Evolutionary conservation across 2,797 vertebrate species (phyloP).

Genomic region (Poeciliopsis presidionis): DNA sequence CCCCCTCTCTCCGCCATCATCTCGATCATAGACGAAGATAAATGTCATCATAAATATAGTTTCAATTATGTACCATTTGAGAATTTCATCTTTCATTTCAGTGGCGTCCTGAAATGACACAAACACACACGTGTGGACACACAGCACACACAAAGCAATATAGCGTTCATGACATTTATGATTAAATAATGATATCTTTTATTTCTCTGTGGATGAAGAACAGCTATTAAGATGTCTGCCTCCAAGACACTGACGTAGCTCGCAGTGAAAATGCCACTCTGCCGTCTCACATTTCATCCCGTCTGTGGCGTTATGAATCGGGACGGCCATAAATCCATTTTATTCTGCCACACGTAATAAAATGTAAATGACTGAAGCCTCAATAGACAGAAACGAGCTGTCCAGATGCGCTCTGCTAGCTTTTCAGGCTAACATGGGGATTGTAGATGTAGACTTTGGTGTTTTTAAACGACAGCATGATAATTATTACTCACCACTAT

Average conservation of each 20-base stretch:
- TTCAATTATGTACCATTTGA: not conserved
- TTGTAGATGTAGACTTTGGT: slow-evolving; percentile 20
- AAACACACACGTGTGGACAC: not conserved
- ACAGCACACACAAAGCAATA: not conserved
- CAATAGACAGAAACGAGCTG: slow-evolving; percentile 31
- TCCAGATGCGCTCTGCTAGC: slow-evolving; percentile 54
- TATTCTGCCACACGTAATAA: slow-evolving; percentile 17
- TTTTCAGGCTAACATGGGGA: slow-evolving; percentile 60
- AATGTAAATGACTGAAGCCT: slow-evolving; percentile 31
- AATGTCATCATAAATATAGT: not conserved
- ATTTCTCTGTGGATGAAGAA: slow-evolving; percentile 14
- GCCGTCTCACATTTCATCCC: slow-evolving; percentile 26
- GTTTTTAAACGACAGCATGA: slow-evolving; percentile 66
- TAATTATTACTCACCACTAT: slow-evolving; percentile 60
- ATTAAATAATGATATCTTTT: slow-evolving; percentile 19
- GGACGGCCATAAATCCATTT: slow-evolving; percentile 8
- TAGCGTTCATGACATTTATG: slow-evolving; percentile 9
- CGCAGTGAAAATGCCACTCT: slow-evolving; percentile 28
- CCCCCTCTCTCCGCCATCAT: not conserved
- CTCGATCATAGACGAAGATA: not conserved
- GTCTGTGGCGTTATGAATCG: slow-evolving; percentile 17
- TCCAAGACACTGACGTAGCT: slow-evolving; percentile 19
- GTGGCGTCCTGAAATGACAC: not conserved
- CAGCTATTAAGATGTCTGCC: slow-evolving; percentile 36
- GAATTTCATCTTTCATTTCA: not conserved